Conservation (phyloP, 2,113 vertebrate genomes). For the Prionailurus viverrinus region DNA sequence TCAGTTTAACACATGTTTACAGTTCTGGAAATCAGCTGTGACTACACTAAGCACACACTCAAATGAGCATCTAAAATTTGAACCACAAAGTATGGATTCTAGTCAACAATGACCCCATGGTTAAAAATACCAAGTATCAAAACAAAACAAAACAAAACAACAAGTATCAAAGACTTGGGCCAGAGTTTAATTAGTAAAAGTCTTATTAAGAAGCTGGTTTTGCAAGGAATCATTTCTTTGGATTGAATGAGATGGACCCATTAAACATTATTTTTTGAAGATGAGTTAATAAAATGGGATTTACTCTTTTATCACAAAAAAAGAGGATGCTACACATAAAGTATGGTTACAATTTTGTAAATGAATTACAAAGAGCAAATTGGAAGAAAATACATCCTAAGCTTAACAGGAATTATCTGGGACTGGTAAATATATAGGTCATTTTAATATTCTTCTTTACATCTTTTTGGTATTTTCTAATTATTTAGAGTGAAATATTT, state of each 20-base stretch:
- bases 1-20: not conserved
- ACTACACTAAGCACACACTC: not conserved
- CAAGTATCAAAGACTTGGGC: not conserved
- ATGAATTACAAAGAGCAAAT: not conserved
- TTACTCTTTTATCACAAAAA: not conserved
- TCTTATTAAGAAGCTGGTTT: not conserved
- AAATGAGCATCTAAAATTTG: not conserved
- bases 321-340: not conserved
- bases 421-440: conserved; percentile 1
- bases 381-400: not conserved
- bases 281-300: not conserved
- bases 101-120: not conserved
- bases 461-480: conserved; percentile 33
- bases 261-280: conserved; percentile 43
- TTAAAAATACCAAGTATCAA: not conserved
- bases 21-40: conserved; percentile 43
- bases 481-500: not conserved
- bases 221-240: conserved; percentile 35
- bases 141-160: not conserved
- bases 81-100: not conserved
- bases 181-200: conserved; percentile 28
- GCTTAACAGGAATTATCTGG: not conserved
- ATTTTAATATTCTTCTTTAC: conserved; percentile 27
- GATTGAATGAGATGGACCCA: not conserved
- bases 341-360: not conserved